Evolutionary conservation across 2,113 vertebrate species (phyloP), one percentile per base, ranked within the genome.

Genomic region (Salvator merianae): DNA sequence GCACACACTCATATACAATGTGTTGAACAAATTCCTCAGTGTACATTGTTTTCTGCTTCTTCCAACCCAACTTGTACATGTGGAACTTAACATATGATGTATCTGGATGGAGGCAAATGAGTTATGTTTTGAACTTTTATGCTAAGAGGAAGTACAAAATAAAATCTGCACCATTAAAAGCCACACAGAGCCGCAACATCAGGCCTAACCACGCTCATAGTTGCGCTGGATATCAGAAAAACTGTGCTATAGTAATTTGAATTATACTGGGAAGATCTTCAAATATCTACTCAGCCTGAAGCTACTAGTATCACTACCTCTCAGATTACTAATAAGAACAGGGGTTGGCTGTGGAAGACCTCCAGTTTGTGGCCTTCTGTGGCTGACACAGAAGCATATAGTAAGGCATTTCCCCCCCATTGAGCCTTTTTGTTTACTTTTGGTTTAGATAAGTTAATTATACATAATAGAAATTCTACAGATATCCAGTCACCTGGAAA

Each of bases 401-500:
- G 85, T 43, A 76, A 38, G 53, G 24, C 55, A 0, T 16, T 20
- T 59, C 65, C 26, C 14, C 8, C n/a, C 59, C 34, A 36, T 40
- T 38, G 43, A 65, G 28, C 6, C 65, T 34, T 34, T 22, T 34
- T 82, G 30, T 75, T 40, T 70, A n/a, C 32, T 0, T n/a, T 34
- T 65, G 70, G 71, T 87, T 82, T 84, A 73, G 40, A 26, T 76
- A 88, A 86, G 66, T 88, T 86, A 87, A 50, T n/a, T 79, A 82
- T 65, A 81, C 0, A 0, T 0, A 5, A 53, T 10, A 88, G 77
- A 79, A 77, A 89, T 90, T 16, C 24, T 40, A 70, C 63, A 38
- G 63, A 71, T 10, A 79, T 88, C 86, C 62, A 85, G 40, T 86
- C 59, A 79, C 40, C 50, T 76, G 89, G 62, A 91, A 88, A 83